Evolutionary conservation across 2,888 invertebrate species (phyloP), one percentile per base, ranked within the genome.

Genomic region (Monochamus alternatus): DNA sequence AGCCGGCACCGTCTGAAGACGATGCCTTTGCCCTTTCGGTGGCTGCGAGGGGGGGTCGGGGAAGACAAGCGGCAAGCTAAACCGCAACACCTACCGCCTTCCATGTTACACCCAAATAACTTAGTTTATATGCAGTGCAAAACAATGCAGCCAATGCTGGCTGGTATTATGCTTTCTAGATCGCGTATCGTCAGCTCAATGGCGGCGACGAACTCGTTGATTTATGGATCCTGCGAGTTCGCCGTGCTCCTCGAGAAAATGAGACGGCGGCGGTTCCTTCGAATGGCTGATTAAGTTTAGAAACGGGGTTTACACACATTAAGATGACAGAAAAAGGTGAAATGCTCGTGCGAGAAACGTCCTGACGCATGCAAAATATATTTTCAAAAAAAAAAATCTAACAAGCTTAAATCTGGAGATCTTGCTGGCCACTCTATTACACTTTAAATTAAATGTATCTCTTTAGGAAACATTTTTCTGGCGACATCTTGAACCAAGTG

Each of bases 21-120:
- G 47, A 47, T 47, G 43, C 38, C 43, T n/a, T 10, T 9, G 32
- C 38, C 9, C 63, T 14, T 38, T 44, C 64, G 12, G 64, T 12
- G 5, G 5, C 12, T 22, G 64, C n/a, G 12, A 12, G n/a, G 8
- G 55, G 30, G 68, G 44, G 58, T 14, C 8, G 14, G 14, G 55
- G 67, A 55, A 38, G 8, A n/a, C 38, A 38, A 59, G 68, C 22
- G 44, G 68, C 43, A 68, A 43, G 44, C 68, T 55, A 59, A 68
- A 68, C 68, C 59, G 59, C 68, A 68, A 14, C 68, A 68, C 68
- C 68, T 58, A 67, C 68, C 68, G 43, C 44, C 59, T 59, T 8
- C 68, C 68, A 22, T 59, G 68, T 68, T 68, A 68, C 68, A 59
- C 59, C 68, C 68, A 68, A 68, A 59, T 44, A 59, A 59, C 59